A percentile compares a stretch with the other conserved stretches of the same genome.
phyloP scores from a whole-genome alignment of 2,797 vertebrate species.

The Eurystomus glaucurus region DNA sequence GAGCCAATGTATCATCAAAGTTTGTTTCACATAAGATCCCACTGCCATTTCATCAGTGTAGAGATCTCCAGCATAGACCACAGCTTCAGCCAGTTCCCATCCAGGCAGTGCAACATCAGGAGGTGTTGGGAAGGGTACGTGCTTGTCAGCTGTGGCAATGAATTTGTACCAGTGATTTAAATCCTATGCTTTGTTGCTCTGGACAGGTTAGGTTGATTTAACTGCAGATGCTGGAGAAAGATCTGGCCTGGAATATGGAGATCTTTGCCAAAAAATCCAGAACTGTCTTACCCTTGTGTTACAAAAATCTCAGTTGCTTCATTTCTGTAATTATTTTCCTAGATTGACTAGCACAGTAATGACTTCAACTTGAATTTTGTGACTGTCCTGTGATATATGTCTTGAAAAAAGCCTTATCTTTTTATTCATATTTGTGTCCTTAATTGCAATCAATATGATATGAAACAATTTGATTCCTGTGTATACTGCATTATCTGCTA shows the following conservation, averaged over 20 bases:
- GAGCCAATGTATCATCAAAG: not conserved
- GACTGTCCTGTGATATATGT: conserved; percentile 18
- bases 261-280: not conserved
- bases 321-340: conserved; percentile 32
- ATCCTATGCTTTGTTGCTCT: accelerated
- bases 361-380: conserved; percentile 35
- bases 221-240: not conserved
- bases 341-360: not conserved
- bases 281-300: not conserved
- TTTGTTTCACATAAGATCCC: not conserved
- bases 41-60: not conserved
- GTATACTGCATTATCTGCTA: not conserved
- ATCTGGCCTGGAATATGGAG: not conserved
- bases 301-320: not conserved
- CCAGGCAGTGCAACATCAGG: not conserved
- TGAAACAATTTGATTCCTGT: conserved; percentile 56
- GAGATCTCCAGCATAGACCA: not conserved
- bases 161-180: not conserved
- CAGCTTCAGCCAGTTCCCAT: not conserved
- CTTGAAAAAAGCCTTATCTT: conserved; percentile 34
- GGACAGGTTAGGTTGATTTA: not conserved
- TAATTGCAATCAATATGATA: conserved; percentile 76
- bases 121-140: accelerated
- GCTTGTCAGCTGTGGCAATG: not conserved
- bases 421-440: conserved; percentile 43